Conservation (phyloP, 2,888 invertebrate species). For the Aspidiotus rigidus region DNA sequence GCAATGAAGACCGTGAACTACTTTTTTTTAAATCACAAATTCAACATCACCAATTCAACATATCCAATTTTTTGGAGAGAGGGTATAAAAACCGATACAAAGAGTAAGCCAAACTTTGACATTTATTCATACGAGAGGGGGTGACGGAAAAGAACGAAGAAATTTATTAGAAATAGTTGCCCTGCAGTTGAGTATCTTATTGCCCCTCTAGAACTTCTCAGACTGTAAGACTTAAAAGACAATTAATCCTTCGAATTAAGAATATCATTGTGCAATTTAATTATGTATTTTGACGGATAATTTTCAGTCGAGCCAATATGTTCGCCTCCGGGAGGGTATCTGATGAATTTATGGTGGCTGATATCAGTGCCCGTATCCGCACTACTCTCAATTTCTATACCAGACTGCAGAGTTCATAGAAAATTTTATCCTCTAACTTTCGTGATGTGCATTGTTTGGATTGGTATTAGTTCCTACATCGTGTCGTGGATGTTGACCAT, state of each 20-base stretch:
- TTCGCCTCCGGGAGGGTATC: constrained; percentile 35
- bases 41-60: too few species aligned
- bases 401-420: constrained; percentile 59
- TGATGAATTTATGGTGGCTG: constrained; percentile 51
- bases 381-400: constrained; percentile 61
- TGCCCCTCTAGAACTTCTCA: too few species aligned
- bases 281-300: background rate
- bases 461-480: constrained; percentile 72
- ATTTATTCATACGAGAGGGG: too few species aligned
- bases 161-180: too few species aligned
- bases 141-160: too few species aligned
- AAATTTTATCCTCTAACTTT: constrained; percentile 66
- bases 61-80: too few species aligned
- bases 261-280: background rate
- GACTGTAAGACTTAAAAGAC: background rate
- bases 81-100: too few species aligned
- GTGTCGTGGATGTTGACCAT: constrained; percentile 88
- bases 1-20: too few species aligned
- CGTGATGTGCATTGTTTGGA: constrained; percentile 76
- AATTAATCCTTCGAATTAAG: background rate
- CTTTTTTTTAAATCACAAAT: too few species aligned
- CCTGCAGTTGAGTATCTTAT: too few species aligned
- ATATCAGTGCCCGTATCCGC: constrained; percentile 66
- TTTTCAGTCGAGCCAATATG: constrained; percentile 36
- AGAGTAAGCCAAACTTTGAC: too few species aligned